These are phyloP conservation scores for Halcyon smyrnensis DNA, from an alignment of 2,797 vertebrate species.

Conservation along the genomic window DNA sequence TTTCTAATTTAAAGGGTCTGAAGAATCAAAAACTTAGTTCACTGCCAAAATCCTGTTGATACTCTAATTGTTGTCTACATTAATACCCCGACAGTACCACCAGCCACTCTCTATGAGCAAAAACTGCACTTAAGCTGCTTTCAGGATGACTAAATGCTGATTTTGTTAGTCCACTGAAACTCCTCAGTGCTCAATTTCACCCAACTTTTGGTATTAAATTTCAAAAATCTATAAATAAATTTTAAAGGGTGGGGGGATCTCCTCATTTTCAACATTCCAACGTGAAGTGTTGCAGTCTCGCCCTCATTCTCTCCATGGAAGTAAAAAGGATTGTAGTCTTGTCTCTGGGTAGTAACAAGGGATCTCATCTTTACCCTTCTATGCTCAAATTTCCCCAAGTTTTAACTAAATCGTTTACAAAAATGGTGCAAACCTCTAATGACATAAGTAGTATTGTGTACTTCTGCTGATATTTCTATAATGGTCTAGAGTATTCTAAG, in stretches of 20 bases:
- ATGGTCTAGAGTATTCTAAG: background rate
- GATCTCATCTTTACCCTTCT: background rate
- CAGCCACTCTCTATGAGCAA: background rate
- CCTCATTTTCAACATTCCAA: background rate
- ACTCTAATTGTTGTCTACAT: background rate
- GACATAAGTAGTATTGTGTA: background rate
- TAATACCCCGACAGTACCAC: background rate
- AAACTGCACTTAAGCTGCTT: background rate
- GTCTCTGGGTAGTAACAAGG: fast-evolving
- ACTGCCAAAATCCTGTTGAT: background rate
- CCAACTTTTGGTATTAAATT: background rate
- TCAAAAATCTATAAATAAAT: no score
- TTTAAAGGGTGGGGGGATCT: no score
- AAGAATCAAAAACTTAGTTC: background rate
- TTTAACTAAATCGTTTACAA: background rate
- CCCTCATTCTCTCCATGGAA: background rate
- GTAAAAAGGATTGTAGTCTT: background rate
- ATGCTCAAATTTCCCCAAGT: background rate
- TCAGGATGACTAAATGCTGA: no score
- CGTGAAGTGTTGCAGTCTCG: background rate
- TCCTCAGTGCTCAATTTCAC: background rate
- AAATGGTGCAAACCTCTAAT: background rate
- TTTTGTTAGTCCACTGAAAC: background rate
- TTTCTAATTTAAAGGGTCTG: background rate
- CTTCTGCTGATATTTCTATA: background rate